A percentile compares a stretch with the other conserved stretches of the same genome.
These are phyloP conservation scores for Neoscelio sp. DNA, from an alignment of 2,888 invertebrate species.

Conservation along the genomic window DNA sequence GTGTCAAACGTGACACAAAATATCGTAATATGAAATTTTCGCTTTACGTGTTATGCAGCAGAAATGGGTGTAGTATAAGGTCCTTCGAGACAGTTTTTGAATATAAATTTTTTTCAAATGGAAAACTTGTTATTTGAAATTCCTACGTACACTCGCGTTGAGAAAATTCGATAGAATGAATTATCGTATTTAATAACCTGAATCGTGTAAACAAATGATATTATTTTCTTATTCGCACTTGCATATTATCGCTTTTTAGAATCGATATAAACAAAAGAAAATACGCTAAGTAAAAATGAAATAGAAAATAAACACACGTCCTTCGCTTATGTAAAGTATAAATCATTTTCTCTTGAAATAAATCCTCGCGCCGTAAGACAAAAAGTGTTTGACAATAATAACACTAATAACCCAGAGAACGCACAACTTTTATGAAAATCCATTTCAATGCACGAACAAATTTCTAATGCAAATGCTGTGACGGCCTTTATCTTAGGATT, in stretches of 20 bases:
- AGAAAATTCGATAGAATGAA: slow-evolving; percentile 42
- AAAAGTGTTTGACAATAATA: not conserved
- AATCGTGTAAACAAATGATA: too few species aligned
- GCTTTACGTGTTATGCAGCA: slow-evolving; percentile 15
- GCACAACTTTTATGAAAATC: slow-evolving; percentile 16
- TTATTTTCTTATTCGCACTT: too few species aligned
- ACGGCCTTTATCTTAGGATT: slow-evolving; percentile 44
- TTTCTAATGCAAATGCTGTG: slow-evolving; percentile 49
- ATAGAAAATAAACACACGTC: too few species aligned
- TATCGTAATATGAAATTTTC: slow-evolving; percentile 38
- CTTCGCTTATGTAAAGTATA: too few species aligned
- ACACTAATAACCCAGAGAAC: slow-evolving; percentile 1
- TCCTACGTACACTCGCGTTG: slow-evolving; percentile 29
- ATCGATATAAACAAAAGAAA: too few species aligned
- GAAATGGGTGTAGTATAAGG: slow-evolving; percentile 23
- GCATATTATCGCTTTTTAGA: too few species aligned
- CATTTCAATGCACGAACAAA: slow-evolving; percentile 24
- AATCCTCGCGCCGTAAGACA: not conserved
- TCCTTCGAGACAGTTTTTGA: slow-evolving; percentile 40
- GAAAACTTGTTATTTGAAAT: slow-evolving; percentile 22
- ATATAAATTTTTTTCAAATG: slow-evolving; percentile 41
- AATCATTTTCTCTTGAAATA: not conserved
- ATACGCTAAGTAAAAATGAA: not conserved
- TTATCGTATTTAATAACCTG: slow-evolving; percentile 48
- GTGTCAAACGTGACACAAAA: slow-evolving; percentile 33